phyloP scores from a whole-genome alignment of 2,797 vertebrate species.

The Danio aesculapii region DNA sequence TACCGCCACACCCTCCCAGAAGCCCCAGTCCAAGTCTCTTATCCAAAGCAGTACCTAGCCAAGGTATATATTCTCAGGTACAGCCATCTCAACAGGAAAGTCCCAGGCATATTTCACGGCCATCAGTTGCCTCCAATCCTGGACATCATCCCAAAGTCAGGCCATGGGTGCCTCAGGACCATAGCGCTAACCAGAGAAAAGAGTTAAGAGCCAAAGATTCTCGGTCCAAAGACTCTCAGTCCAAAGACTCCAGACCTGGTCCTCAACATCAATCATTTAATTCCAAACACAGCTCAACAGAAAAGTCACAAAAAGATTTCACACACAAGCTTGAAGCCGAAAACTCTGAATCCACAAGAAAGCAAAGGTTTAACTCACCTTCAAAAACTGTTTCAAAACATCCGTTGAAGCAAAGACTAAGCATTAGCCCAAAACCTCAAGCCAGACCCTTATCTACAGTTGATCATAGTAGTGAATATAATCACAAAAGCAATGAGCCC shows the following conservation, averaged over 20 bases:
- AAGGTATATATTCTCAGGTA: slow-evolving; percentile 47
- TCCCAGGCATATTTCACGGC: slow-evolving; percentile 54
- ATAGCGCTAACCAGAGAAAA: slow-evolving; percentile 56
- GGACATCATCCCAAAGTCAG: slow-evolving; percentile 66
- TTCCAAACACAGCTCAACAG: slow-evolving; percentile 55
- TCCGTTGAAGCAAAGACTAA: slow-evolving; percentile 39
- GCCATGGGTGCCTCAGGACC: slow-evolving; percentile 66
- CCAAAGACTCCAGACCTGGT: slow-evolving; percentile 52
- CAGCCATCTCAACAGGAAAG: slow-evolving; percentile 55
- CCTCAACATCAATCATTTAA: slow-evolving; percentile 52
- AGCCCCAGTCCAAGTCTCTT: slow-evolving; percentile 75
- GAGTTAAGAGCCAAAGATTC: slow-evolving; percentile 46
- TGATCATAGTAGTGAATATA: slow-evolving; percentile 60
- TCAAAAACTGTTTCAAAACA: slow-evolving; percentile 51
- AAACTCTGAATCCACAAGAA: slow-evolving; percentile 47
- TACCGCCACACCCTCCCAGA: slow-evolving; percentile 60
- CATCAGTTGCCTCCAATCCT: slow-evolving; percentile 57
- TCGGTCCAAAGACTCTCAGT: slow-evolving; percentile 54
- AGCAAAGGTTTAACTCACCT: slow-evolving; percentile 56
- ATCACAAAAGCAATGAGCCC: slow-evolving; percentile 56
- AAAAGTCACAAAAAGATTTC: slow-evolving; percentile 59
- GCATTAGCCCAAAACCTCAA: slow-evolving; percentile 52
- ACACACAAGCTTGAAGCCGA: slow-evolving; percentile 45
- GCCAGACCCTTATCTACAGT: slow-evolving; percentile 52
- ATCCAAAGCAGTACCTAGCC: slow-evolving; percentile 56